phyloP scores from a whole-genome alignment of 2,888 invertebrate genomes.

The Dioctria rufipes region DNA sequence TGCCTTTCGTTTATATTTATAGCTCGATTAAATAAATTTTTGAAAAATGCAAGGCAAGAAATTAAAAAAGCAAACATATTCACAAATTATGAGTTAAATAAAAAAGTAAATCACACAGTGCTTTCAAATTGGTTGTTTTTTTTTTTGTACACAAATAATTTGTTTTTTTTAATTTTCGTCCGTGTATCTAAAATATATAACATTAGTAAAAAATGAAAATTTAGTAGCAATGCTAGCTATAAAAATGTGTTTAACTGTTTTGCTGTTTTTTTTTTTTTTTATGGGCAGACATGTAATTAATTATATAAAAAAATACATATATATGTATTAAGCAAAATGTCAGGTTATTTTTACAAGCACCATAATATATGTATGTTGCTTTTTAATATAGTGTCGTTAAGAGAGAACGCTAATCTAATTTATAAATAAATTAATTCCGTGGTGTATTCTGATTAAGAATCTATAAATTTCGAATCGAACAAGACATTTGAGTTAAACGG shows the following conservation, averaged over 20 bases:
- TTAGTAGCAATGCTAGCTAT: not conserved
- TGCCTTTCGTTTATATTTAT: too few relatives aligned
- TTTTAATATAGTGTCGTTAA: not conserved
- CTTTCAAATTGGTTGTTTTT: not conserved
- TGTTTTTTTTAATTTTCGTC: not conserved
- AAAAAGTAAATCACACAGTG: not conserved
- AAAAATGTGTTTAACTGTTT: conserved; percentile 38
- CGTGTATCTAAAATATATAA: not conserved
- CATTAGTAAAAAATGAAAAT: not conserved
- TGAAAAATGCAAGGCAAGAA: not conserved
- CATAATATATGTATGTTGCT: not conserved
- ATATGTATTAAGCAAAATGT: conserved; percentile 59
- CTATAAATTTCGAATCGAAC: too few relatives aligned
- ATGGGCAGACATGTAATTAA: conserved; percentile 24
- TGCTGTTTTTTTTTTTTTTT: conserved; percentile 48
- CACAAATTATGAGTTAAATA: not conserved
- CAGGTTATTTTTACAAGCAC: conserved; percentile 39
- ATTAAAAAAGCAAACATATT: not conserved
- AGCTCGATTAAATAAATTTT: not conserved
- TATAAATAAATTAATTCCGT: too few relatives aligned
- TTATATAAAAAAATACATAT: conserved; percentile 57
- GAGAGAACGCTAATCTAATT: too few relatives aligned
- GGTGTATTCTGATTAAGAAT: too few relatives aligned
- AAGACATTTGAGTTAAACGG: too few relatives aligned
- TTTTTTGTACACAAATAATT: not conserved